Conservation (phyloP, 2,113 vertebrate species). For the Rissa tridactyla region DNA sequence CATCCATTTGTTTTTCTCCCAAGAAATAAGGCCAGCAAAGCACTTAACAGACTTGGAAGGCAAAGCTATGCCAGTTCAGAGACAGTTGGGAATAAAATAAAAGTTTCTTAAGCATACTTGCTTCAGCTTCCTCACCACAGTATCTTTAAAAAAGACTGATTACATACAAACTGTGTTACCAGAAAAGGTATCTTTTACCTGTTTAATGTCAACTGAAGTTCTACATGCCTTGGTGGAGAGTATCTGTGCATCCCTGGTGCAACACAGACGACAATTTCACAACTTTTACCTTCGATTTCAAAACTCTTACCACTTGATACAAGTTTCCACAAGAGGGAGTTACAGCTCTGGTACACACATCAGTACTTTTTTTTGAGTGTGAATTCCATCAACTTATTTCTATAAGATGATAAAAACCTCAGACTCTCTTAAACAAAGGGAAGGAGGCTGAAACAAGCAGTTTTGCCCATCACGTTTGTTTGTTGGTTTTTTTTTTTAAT, state of each 20-base stretch:
- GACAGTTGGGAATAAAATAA: neutral
- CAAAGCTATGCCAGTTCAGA: neutral
- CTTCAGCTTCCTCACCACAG: neutral
- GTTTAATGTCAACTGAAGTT: neutral
- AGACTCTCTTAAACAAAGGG: neutral
- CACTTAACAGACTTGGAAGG: neutral
- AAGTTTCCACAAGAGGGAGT: constrained; percentile 16
- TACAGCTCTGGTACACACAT: neutral
- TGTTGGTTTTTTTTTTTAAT: neutral
- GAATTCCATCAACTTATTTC: neutral
- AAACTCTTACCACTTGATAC: neutral
- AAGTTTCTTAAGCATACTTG: neutral
- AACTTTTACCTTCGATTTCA: neutral
- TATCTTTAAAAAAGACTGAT: neutral
- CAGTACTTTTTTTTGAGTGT: neutral
- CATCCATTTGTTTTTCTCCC: neutral
- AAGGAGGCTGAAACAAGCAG: neutral
- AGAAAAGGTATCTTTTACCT: neutral
- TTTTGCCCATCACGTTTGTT: neutral
- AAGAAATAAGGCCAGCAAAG: neutral
- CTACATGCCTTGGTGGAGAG: neutral
- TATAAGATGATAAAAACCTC: neutral
- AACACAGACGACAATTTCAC: neutral
- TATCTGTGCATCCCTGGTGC: neutral
- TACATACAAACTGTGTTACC: neutral